Evolutionary conservation across 2,113 vertebrate species (phyloP), one percentile per base, ranked within the genome.

Genomic region (Odontesthes bonariensis): DNA sequence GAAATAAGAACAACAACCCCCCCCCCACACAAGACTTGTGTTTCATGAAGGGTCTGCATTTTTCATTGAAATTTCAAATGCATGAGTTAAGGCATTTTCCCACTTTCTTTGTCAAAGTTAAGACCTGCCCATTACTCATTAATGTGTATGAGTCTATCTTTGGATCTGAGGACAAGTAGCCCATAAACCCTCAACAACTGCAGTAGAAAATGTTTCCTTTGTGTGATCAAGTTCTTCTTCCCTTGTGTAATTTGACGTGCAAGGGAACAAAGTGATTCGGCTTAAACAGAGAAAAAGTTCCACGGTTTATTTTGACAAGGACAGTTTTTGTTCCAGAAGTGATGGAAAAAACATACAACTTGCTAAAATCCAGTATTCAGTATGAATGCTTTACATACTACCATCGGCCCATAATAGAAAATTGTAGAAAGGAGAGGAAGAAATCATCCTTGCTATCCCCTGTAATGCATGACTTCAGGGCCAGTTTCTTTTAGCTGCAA

Each of bases 81-180:
- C 16, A 73, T 77, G 61, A 81, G 46, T 49, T 35, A 53, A 82
- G 69, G 62, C 64, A 40, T 82, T 84, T 73, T 47, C 68, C 73
- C 71, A 59, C 74, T 65, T 69, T 80, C 71, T 78, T 79, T 81
- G 68, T 79, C 54, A 71, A 19, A 42, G 74, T 73, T 52, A 75
- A 57, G 49, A 32, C 69, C 62, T 60, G 62, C 79, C 75, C 55
- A 57, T 66, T 38, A 9, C 60, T 71, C 60, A 79, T 89, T 55
- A 86, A 89, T 86, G 86, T 86, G 61, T 40, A 86, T 83, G 73
- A 83, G 59, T 20, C 70, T 51, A 81, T 82, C 71, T 76, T 75
- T 22, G 68, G 32, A 65, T 31, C 44, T 51, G 14, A 68, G 62
- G 46, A 49, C 70, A 54, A 72, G 2, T 19, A 27, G 27, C 53